Percentiles rank a stretch among this genome's conserved stretches.
These are phyloP conservation scores for Pseudochirops corinnae DNA, from an alignment of 2,797 vertebrate species.

Conservation along the genomic window DNA sequence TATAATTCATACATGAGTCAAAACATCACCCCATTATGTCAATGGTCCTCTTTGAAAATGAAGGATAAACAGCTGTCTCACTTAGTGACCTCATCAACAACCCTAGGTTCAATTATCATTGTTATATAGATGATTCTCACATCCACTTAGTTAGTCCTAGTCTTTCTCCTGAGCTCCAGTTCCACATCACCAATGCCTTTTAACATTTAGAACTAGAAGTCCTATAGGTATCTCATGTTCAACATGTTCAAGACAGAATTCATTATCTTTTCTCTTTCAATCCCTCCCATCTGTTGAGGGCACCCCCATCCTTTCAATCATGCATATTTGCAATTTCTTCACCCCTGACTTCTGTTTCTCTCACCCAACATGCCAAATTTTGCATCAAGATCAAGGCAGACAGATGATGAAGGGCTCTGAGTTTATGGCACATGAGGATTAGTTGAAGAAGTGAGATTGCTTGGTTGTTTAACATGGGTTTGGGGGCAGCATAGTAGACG, in stretches of 20 bases:
- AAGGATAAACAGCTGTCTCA: neutral
- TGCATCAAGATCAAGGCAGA: neutral
- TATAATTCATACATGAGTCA: neutral
- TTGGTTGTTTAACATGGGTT: neutral
- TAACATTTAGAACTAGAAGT: neutral
- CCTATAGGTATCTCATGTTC: neutral
- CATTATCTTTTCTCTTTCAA: neutral
- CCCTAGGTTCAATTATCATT: neutral
- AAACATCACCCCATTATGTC: too few relatives aligned
- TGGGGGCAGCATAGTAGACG: neutral
- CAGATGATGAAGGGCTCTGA: neutral
- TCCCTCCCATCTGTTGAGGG: neutral
- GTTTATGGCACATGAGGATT: neutral
- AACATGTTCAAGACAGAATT: neutral
- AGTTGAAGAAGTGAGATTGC: neutral
- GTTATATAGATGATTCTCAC: neutral
- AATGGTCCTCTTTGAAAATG: neutral
- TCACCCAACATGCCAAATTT: neutral
- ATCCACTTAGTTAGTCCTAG: neutral
- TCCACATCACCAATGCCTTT: neutral
- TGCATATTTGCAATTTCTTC: neutral
- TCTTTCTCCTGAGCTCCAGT: neutral
- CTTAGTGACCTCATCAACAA: neutral
- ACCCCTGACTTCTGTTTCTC: neutral
- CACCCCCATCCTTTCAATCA: neutral